A percentile compares a stretch with the other conserved stretches of the same genome.
Evolutionary conservation across 2,888 invertebrate species (phyloP).

Genomic region (Noctua janthina): DNA sequence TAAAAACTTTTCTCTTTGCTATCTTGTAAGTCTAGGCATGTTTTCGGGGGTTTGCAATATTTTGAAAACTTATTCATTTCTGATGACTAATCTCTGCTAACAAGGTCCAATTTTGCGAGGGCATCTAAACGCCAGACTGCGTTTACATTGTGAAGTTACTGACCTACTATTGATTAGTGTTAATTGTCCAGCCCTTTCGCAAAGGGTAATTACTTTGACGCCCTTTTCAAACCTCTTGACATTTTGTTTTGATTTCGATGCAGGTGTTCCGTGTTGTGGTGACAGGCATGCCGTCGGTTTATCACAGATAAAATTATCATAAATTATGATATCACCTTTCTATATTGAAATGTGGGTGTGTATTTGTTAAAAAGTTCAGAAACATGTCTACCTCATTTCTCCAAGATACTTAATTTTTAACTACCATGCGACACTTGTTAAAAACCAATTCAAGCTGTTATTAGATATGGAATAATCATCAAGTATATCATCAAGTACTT

Average conservation of each 20-base stretch:
- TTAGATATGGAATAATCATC: not conserved
- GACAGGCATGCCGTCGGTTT: constrained; percentile 1
- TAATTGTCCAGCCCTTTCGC: constrained; percentile 62
- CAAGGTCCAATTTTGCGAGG: constrained; percentile 72
- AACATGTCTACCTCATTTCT: constrained; percentile 25
- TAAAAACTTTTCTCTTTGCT: constrained; percentile 35
- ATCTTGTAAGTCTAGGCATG: constrained; percentile 8
- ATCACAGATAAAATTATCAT: constrained; percentile 22
- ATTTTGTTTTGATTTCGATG: constrained; percentile 39
- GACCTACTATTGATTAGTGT: constrained; percentile 68
- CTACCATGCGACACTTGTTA: not conserved
- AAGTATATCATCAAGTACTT: not conserved
- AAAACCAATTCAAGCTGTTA: not conserved
- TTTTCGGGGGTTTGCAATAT: constrained; percentile 47
- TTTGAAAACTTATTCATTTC: constrained; percentile 72
- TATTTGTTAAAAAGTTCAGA: not conserved
- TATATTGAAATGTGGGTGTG: not conserved
- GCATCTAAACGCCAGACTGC: constrained; percentile 59
- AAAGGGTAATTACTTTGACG: constrained; percentile 47
- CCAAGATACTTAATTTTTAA: not conserved
- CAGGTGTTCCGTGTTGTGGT: constrained; percentile 1
- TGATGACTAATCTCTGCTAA: constrained; percentile 81
- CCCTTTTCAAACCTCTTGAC: constrained; percentile 36
- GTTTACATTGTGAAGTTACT: constrained; percentile 60
- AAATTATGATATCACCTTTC: constrained; percentile 8